A percentile compares a stretch with the other conserved stretches of the same genome.
phyloP scores from a whole-genome alignment of 2,113 vertebrate species.

The Microcebus griseorufus region DNA sequence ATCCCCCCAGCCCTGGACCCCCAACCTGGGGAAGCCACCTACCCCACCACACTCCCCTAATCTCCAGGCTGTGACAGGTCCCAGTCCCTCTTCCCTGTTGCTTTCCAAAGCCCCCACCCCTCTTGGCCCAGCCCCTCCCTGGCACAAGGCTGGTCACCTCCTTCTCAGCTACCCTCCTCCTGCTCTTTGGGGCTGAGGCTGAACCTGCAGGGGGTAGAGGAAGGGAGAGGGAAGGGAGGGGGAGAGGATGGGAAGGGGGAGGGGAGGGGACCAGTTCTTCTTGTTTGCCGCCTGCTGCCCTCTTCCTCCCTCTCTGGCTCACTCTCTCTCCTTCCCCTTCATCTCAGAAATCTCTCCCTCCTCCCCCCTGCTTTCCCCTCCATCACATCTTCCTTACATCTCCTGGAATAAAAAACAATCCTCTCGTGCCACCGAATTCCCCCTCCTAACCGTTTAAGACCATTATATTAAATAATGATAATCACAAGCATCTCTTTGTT shows the following conservation, averaged over 20 bases:
- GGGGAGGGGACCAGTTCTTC: not conserved
- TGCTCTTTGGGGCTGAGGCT: not conserved
- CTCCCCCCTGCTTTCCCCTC: not conserved
- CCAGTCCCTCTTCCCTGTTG: conserved; percentile 56
- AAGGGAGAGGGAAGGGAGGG: not conserved
- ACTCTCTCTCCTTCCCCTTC: not conserved
- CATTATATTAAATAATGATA: conserved; percentile 65
- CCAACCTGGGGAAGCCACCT: not conserved
- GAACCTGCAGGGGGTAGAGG: not conserved
- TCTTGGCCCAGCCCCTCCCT: not conserved
- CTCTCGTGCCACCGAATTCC: not conserved
- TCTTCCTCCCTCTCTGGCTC: accelerated
- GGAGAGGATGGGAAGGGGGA: not conserved
- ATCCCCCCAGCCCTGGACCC: not conserved
- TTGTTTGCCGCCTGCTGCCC: not conserved
- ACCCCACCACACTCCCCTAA: accelerated
- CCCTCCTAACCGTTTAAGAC: conserved; percentile 66
- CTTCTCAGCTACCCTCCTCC: not conserved
- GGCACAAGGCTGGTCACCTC: not conserved
- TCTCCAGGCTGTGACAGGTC: conserved; percentile 37
- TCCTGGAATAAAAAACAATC: conserved; percentile 52
- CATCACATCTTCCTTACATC: conserved; percentile 39
- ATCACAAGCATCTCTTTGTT: conserved; percentile 46
- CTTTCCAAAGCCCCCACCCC: conserved; percentile 50
- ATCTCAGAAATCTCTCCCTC: not conserved